A percentile compares a stretch with the other conserved stretches of the same genome.
Conservation (phyloP, 2,797 vertebrate genomes). For the Anguilla anguilla region DNA sequence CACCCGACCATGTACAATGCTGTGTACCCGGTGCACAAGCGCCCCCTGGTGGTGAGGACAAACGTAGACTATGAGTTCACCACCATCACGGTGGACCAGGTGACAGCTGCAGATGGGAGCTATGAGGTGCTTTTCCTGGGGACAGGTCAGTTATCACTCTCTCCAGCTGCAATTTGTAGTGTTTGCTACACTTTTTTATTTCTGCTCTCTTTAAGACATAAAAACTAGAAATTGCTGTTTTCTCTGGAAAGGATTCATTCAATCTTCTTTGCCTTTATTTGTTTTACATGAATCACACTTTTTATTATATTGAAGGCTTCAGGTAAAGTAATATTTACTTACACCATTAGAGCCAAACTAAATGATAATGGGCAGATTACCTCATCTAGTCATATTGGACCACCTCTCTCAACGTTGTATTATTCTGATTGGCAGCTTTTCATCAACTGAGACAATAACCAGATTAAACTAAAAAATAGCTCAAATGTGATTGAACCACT, state of each 20-base stretch:
- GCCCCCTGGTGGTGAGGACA: constrained; percentile 92
- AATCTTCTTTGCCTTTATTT: background rate
- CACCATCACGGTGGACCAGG: constrained; percentile 95
- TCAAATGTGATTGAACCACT: too few relatives aligned
- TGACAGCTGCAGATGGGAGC: constrained; percentile 94
- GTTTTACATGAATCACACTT: background rate
- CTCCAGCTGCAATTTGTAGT: background rate
- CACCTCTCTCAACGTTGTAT: background rate
- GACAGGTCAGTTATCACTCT: constrained; percentile 79
- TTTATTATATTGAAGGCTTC: background rate
- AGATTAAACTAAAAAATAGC: background rate
- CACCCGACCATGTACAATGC: constrained; percentile 97
- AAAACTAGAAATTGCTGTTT: background rate
- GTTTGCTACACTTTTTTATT: background rate
- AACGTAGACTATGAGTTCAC: constrained; percentile 95
- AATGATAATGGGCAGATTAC: background rate
- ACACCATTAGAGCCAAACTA: background rate
- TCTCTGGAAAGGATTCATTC: background rate
- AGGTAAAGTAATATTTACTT: background rate
- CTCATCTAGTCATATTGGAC: background rate
- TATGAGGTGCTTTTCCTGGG: constrained; percentile 99
- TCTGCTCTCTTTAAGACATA: background rate
- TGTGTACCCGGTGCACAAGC: constrained; percentile 92
- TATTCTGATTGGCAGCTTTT: background rate
- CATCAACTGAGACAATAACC: background rate